A percentile compares a stretch with the other conserved stretches of the same genome.
phyloP scores from a whole-genome alignment of 1,140 invertebrate genomes.

The Homalodisca vitripennis region DNA sequence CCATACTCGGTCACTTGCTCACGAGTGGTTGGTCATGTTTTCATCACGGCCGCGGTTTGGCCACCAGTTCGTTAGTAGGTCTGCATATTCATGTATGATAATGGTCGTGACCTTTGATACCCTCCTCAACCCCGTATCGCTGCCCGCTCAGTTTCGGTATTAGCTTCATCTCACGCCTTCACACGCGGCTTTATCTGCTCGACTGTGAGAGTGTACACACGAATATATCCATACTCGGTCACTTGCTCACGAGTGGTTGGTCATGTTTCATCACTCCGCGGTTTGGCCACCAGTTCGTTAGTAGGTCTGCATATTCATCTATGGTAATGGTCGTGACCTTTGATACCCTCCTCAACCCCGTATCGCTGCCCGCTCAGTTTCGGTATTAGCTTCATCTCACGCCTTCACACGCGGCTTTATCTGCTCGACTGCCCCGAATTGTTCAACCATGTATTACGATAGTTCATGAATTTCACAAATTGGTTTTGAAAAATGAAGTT shows the following conservation, averaged over 20 bases:
- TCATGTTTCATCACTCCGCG: not conserved
- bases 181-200: not conserved
- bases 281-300: slow-evolving; percentile 8
- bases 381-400: too few relatives aligned
- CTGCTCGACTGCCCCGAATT: not conserved
- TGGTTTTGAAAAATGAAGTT: too few relatives aligned
- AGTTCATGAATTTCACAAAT: too few relatives aligned
- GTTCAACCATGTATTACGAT: too few relatives aligned
- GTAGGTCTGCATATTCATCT: slow-evolving; percentile 1
- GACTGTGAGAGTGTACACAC: not conserved
- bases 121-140: not conserved
- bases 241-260: not conserved
- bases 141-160: too few relatives aligned
- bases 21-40: not conserved
- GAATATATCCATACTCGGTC: not conserved
- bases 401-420: not conserved
- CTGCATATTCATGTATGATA: slow-evolving; percentile 9
- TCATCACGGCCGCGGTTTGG: not conserved
- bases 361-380: too few relatives aligned
- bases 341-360: not conserved
- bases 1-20: too few relatives aligned
- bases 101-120: slow-evolving; percentile 8
- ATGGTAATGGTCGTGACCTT: slow-evolving; percentile 2
- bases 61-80: slow-evolving; percentile 5
- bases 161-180: too few relatives aligned